Evolutionary conservation across 2,113 vertebrate species (phyloP).

Genomic region (Cercopithecus mona): DNA sequence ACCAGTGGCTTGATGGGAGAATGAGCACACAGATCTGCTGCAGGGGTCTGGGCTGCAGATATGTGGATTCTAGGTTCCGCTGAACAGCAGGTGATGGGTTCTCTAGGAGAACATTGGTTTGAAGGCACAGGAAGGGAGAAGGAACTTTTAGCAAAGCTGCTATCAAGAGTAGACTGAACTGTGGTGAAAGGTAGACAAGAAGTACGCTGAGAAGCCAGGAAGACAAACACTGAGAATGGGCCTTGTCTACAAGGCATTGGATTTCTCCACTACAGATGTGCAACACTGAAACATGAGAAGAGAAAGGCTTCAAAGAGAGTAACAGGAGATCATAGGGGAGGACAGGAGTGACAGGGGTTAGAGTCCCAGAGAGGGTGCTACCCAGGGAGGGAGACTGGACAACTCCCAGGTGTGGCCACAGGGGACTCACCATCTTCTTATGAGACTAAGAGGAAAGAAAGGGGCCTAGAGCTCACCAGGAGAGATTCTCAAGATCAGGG

Average conservation of each 20-base stretch:
- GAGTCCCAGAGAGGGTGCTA: no score
- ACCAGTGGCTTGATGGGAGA: no score
- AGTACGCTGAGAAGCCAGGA: accelerated
- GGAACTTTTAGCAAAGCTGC: background rate
- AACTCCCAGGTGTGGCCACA: no score
- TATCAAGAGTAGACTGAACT: background rate
- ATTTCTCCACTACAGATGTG: background rate
- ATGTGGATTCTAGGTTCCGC: background rate
- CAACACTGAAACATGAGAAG: accelerated
- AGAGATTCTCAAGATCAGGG: background rate
- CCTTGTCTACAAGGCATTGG: no score
- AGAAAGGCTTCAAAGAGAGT: background rate
- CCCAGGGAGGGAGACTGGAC: background rate
- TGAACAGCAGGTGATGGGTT: background rate
- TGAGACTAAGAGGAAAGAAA: background rate
- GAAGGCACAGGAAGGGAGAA: background rate
- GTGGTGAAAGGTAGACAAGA: background rate
- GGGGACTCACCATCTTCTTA: background rate
- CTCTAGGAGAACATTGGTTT: background rate
- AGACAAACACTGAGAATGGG: accelerated
- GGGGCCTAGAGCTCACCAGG: no score
- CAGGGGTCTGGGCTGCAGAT: background rate
- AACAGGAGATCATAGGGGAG: background rate
- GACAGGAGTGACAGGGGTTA: background rate
- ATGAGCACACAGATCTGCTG: no score